These are phyloP conservation scores for Antheraea mylitta DNA, from an alignment of 1,140 invertebrate species.

Conservation along the genomic window DNA sequence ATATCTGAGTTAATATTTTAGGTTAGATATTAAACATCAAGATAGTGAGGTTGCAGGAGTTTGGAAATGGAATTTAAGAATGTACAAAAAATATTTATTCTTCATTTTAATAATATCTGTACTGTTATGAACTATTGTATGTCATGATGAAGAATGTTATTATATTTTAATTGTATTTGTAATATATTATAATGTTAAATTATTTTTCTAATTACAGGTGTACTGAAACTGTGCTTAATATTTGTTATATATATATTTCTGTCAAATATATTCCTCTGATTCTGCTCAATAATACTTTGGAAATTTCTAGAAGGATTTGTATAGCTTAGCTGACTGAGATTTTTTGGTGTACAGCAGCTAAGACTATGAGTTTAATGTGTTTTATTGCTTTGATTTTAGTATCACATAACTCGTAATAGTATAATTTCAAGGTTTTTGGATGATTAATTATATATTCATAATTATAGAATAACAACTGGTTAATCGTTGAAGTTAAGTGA, in stretches of 20 bases:
- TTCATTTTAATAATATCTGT: no score
- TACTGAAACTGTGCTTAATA: background rate
- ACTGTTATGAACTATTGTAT: no score
- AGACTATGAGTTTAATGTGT: background rate
- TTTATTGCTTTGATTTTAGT: conserved; percentile 2
- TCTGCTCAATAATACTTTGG: no score
- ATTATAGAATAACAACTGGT: background rate
- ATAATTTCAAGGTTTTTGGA: background rate
- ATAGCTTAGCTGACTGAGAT: background rate
- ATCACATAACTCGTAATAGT: background rate
- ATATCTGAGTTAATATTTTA: no score
- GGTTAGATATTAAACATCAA: no score
- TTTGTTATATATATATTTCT: background rate
- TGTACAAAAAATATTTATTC: no score
- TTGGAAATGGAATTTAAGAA: no score
- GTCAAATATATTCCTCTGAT: background rate
- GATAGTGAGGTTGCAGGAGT: no score
- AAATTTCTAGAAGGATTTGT: background rate
- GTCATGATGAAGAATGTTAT: no score
- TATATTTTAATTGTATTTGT: background rate
- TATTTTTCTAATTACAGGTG: background rate
- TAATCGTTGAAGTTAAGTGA: background rate
- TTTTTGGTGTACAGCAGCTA: background rate
- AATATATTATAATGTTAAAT: background rate
- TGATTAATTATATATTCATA: no score